Conservation (phyloP, 1,140 invertebrate species). For the Calycopis cecrops region DNA sequence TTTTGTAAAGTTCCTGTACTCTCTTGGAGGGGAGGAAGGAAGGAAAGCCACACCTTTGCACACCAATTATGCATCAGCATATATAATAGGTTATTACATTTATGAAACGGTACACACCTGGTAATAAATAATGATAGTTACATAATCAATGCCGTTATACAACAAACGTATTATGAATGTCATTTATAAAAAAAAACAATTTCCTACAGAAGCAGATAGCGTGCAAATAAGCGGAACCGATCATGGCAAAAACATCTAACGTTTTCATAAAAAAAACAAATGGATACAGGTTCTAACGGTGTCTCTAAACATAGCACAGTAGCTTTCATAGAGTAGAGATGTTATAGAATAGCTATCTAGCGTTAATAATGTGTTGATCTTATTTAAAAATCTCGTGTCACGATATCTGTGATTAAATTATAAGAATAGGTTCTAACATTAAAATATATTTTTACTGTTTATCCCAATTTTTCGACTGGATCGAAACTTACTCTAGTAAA, state of each 20-base stretch:
- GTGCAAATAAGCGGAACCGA: slow-evolving; percentile 29
- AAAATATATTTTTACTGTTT: too few species aligned
- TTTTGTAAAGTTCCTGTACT: too few species aligned
- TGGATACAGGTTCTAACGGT: slow-evolving; percentile 25
- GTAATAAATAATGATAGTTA: neutral
- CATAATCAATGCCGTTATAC: neutral
- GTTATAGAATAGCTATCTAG: neutral
- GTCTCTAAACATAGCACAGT: slow-evolving; percentile 30
- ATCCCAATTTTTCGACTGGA: too few species aligned
- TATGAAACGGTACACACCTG: too few species aligned
- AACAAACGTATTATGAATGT: neutral
- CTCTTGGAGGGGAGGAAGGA: too few species aligned
- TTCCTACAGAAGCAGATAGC: slow-evolving; percentile 17
- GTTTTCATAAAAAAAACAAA: slow-evolving; percentile 26
- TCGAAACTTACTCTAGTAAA: too few species aligned
- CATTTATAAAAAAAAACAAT: slow-evolving; percentile 10
- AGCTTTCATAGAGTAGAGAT: slow-evolving; percentile 22
- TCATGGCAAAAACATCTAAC: slow-evolving; percentile 27
- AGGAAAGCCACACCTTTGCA: too few species aligned
- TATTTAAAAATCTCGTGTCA: neutral
- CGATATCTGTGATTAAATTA: too few species aligned
- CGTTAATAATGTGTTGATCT: neutral
- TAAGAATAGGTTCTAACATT: too few species aligned
- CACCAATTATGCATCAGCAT: too few species aligned
- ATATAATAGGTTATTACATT: too few species aligned